A percentile compares a stretch with the other conserved stretches of the same genome.
Evolutionary conservation across 2,888 invertebrate genomes (phyloP).

Genomic region (Oxyteleia sp.): DNA sequence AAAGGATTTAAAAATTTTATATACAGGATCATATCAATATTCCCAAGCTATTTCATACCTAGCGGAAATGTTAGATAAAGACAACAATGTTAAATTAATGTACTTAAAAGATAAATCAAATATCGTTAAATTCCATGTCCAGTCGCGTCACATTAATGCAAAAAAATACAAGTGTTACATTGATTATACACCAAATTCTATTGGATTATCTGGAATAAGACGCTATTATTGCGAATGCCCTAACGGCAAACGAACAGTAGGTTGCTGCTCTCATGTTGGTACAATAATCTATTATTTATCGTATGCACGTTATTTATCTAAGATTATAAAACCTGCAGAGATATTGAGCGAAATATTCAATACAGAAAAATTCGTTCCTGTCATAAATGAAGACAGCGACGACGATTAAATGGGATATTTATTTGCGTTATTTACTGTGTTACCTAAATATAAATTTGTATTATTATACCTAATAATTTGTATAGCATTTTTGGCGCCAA

Average conservation of each 20-base stretch:
- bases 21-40: slow-evolving; percentile 22
- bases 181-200: slow-evolving; percentile 7
- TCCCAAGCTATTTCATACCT: slow-evolving; percentile 19
- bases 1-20: slow-evolving; percentile 15
- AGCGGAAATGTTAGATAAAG: slow-evolving; percentile 8
- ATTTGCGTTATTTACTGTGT: no score
- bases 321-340: slow-evolving; percentile 4
- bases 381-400: slow-evolving; percentile 4
- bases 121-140: slow-evolving; percentile 1
- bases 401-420: slow-evolving; percentile 1
- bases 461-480: no score
- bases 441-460: no score
- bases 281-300: slow-evolving; percentile 14
- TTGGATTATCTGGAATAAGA: not conserved
- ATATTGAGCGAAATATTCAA: slow-evolving; percentile 9
- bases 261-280: slow-evolving; percentile 13
- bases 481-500: no score
- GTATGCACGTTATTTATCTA: slow-evolving; percentile 8
- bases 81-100: not conserved
- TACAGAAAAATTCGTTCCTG: not conserved
- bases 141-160: slow-evolving; percentile 16
- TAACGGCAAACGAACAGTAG: slow-evolving; percentile 6
- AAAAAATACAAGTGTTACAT: slow-evolving; percentile 25
- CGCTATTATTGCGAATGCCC: slow-evolving; percentile 29
- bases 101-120: not conserved